These are phyloP conservation scores for Cebuella pygmaea DNA, from an alignment of 2,797 vertebrate species.

Conservation along the genomic window DNA sequence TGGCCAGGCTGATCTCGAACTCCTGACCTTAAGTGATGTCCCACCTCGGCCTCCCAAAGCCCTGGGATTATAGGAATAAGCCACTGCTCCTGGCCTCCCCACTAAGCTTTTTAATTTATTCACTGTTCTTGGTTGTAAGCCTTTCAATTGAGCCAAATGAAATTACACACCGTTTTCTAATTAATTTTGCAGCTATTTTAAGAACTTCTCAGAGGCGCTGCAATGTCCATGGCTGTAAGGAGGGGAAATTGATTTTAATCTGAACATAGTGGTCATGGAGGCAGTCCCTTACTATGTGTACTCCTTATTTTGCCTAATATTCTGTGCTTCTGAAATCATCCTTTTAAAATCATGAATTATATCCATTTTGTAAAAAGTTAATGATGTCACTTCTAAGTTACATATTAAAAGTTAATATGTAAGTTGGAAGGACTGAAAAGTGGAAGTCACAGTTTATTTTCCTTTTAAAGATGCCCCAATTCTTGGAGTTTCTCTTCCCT, in stretches of 20 bases:
- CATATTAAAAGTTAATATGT: not conserved
- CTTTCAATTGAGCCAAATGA: constrained; percentile 4
- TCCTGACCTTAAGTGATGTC: not conserved
- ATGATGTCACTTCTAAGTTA: not conserved
- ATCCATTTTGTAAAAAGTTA: constrained; percentile 33
- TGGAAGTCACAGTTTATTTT: not conserved
- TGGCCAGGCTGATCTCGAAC: not conserved
- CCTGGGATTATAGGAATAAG: not conserved
- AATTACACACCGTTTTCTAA: constrained; percentile 33
- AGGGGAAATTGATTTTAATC: constrained; percentile 9
- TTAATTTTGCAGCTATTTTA: constrained; percentile 48
- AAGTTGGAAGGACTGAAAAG: not conserved
- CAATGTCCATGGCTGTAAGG: not conserved
- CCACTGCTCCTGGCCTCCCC: not conserved
- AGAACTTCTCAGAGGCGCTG: not conserved
- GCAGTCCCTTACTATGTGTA: not conserved
- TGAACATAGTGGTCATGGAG: not conserved
- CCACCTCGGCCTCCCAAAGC: not conserved
- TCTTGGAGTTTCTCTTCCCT: not conserved
- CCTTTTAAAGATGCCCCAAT: constrained; percentile 19
- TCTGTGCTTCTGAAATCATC: not conserved
- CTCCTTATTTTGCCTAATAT: constrained; percentile 2
- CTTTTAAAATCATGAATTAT: constrained; percentile 7
- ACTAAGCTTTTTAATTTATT: constrained; percentile 14
- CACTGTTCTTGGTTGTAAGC: constrained; percentile 18